A percentile compares a stretch with the other conserved stretches of the same genome.
These are phyloP conservation scores for Neoascia interrupta DNA, from an alignment of 2,888 invertebrate genomes.

Conservation along the genomic window DNA sequence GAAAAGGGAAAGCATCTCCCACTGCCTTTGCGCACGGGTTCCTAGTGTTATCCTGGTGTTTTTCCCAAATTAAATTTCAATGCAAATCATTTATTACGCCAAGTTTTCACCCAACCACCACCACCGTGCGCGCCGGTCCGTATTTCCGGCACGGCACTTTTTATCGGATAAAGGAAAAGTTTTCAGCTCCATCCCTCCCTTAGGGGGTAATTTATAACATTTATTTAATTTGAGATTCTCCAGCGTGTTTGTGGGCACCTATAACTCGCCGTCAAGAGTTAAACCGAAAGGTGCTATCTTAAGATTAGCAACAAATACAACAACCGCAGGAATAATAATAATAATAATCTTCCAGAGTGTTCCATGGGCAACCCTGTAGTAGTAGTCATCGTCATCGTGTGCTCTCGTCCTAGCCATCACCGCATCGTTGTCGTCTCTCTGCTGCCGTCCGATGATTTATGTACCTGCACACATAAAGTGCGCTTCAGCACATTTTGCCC, in stretches of 20 bases:
- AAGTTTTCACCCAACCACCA: constrained; percentile 26
- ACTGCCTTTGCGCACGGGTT: too few relatives aligned
- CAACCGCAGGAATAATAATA: constrained; percentile 42
- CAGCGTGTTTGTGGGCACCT: too few relatives aligned
- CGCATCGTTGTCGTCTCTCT: constrained; percentile 37
- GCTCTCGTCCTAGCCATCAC: constrained; percentile 20
- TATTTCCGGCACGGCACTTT: too few relatives aligned
- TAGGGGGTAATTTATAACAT: constrained; percentile 53
- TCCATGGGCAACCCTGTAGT: constrained; percentile 11
- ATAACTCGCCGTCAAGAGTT: constrained; percentile 32
- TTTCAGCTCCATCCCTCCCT: neutral
- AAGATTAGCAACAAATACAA: constrained; percentile 57
- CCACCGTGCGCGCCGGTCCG: too few relatives aligned
- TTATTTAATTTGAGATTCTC: constrained; percentile 56
- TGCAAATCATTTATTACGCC: constrained; percentile 43
- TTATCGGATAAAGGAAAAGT: too few relatives aligned
- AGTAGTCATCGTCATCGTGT: too few relatives aligned
- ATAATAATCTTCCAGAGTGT: constrained; percentile 52
- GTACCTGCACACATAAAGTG: constrained; percentile 66
- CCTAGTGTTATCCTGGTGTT: too few relatives aligned
- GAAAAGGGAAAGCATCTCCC: constrained; percentile 9
- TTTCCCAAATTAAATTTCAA: constrained; percentile 48
- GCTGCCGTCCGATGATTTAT: constrained; percentile 69
- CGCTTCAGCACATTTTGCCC: constrained; percentile 64
- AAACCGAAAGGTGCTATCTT: constrained; percentile 57